These are phyloP conservation scores for Hippocampus comes DNA, from an alignment of 2,113 vertebrate species.

Conservation along the genomic window DNA sequence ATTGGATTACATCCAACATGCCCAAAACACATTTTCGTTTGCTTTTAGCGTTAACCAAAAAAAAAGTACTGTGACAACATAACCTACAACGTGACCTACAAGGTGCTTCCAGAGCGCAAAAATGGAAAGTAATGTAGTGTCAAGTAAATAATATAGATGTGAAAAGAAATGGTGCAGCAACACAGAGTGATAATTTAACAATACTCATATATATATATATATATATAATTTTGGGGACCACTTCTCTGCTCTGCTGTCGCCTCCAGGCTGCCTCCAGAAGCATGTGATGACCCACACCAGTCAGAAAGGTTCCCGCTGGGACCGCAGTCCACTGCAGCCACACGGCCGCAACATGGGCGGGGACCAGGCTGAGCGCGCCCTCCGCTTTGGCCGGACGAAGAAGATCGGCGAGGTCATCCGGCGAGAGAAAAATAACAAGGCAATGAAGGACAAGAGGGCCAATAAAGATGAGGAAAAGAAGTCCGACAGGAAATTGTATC, in stretches of 20 bases:
- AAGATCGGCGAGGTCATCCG: conserved; percentile 55
- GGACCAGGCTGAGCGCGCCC: conserved; percentile 60
- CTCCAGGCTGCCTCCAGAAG: conserved; percentile 64
- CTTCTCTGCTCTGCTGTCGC: conserved; percentile 16
- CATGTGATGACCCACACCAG: conserved; percentile 79
- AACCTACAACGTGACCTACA: neutral
- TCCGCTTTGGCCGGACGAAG: conserved; percentile 67
- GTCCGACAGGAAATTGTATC: conserved; percentile 84
- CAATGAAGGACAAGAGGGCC: conserved; percentile 22
- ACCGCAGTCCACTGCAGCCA: conserved; percentile 54
- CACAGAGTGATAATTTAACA: too few species aligned
- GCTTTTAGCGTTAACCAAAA: neutral
- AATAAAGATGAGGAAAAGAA: conserved; percentile 71
- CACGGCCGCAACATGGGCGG: conserved; percentile 70
- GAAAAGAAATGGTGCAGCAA: neutral
- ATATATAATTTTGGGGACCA: neutral
- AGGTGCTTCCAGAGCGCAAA: neutral
- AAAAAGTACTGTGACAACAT: neutral
- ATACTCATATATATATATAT: neutral
- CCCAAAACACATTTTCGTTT: neutral
- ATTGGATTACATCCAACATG: neutral
- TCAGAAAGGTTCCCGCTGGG: conserved; percentile 68
- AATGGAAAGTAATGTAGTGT: neutral
- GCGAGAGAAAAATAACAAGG: conserved; percentile 40
- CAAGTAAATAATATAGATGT: neutral